Conservation (phyloP, 1,140 invertebrate species). For the Neodiprion lecontei region DNA sequence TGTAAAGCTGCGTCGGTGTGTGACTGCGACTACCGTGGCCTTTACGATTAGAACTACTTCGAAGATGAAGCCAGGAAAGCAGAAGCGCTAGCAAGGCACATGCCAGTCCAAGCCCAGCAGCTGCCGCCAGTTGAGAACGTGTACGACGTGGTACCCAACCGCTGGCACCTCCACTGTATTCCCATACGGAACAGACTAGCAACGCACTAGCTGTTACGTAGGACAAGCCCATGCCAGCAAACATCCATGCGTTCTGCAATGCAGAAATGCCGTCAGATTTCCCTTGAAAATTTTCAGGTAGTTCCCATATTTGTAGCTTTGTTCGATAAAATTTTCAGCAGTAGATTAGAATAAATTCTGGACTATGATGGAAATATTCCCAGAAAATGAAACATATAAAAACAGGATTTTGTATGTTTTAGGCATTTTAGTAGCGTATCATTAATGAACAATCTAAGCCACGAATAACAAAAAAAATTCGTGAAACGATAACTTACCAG, state of each 20-base stretch:
- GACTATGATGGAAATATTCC: no score
- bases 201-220: conserved; percentile 53
- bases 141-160: conserved; percentile 58
- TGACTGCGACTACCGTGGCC: conserved; percentile 45
- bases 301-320: neutral
- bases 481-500: conserved; percentile 67
- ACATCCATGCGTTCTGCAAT: conserved; percentile 58
- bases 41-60: conserved; percentile 45
- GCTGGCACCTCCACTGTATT: conserved; percentile 55
- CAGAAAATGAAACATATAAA: no score
- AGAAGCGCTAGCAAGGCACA: conserved; percentile 55
- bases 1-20: conserved; percentile 54
- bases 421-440: no score
- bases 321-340: neutral
- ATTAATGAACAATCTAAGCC: no score
- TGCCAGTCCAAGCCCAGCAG: conserved; percentile 51
- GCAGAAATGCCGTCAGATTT: conserved; percentile 12
- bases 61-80: conserved; percentile 54
- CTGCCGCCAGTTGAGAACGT: conserved; percentile 53
- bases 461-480: neutral
- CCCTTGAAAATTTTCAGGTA: neutral
- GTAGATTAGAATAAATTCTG: no score
- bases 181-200: conserved; percentile 54
- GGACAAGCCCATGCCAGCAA: conserved; percentile 55
- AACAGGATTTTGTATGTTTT: no score